Conservation (phyloP, 2,888 invertebrate species). For the Dynastes maya region DNA sequence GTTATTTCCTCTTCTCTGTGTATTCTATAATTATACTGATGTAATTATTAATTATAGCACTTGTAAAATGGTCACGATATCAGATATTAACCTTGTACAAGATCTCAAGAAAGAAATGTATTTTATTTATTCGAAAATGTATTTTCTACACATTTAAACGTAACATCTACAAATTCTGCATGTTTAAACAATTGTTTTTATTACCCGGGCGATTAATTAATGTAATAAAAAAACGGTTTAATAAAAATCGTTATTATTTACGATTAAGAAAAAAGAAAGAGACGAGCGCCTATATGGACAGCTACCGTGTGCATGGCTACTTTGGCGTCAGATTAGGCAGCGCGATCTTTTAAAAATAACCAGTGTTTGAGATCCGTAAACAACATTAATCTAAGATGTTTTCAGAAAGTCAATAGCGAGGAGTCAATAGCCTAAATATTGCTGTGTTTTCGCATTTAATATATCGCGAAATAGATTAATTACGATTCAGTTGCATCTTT, state of each 20-base stretch:
- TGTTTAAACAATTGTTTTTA: conserved; percentile 8
- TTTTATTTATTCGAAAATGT: background rate
- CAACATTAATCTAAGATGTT: conserved; percentile 51
- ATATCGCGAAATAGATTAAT: conserved; percentile 42
- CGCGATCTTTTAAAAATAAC: conserved; percentile 37
- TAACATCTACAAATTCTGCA: background rate
- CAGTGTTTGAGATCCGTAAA: conserved; percentile 38
- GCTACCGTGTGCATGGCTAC: conserved; percentile 1
- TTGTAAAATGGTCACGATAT: background rate
- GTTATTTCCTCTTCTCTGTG: background rate
- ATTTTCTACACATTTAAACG: background rate
- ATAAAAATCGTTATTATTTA: too few relatives aligned
- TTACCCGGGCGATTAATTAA: background rate
- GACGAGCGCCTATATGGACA: background rate
- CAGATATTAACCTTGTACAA: background rate
- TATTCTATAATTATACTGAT: background rate
- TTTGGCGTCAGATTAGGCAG: conserved; percentile 40
- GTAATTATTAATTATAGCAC: background rate
- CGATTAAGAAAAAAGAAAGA: background rate
- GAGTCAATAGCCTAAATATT: conserved; percentile 44
- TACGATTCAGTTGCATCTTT: conserved; percentile 23
- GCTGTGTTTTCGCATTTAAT: conserved; percentile 35
- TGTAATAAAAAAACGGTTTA: background rate
- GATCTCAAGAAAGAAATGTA: background rate
- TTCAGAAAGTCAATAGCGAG: conserved; percentile 48